Base-by-base conservation (phyloP, 2,888 invertebrate species). In the Nematopogon swammerdamellus region DNA sequence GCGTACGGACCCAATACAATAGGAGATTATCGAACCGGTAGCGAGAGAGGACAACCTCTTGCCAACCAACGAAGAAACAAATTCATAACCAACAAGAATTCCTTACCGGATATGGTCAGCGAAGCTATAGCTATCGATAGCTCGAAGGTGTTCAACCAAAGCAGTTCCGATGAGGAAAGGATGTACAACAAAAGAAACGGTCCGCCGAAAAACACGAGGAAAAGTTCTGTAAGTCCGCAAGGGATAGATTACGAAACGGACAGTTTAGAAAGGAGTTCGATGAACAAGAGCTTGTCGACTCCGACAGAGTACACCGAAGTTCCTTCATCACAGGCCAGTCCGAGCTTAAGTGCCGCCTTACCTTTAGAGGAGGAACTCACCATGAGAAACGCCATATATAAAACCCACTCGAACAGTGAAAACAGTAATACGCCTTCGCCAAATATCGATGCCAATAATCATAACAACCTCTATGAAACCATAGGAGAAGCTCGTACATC, bases 351-450 rank as follows among this genome's bases (percentile, higher is more conserved):
- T 55, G 82, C 84, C 2, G 89, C 89, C 1, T 65, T 91, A 49
- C 91, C 91, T 0, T 74, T 91, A 63, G 90, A 91, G 61, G 91
- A 91, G 73, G 91, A 91, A 65, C 72, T 91, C 55, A 91, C 89
- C 19, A 89, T 91, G 80, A 81, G 85, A 58, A 90, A 91, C 61
- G 88, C 88, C 2, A 82, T 91, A 2, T 87, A 89, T 54, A 86
- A 87, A 64, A 73, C 79, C 6, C 72, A 80, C 55, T 83, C 84
- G 1, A 84, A 82, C 19, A 83, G 82, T 51, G 68, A 68, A 63
- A 82, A 81, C 2, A 80, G 79, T 51, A 70, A 68, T 46, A 77
- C 79, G 8, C 74, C 79, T 18, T 76, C 79, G 11, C 79, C 79
- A 18, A 70, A 68, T 53, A 60, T 62, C 58, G 70, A 73, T 51